Evolutionary conservation across 2,797 vertebrate species (phyloP).

Genomic region (Tapera naevia): DNA sequence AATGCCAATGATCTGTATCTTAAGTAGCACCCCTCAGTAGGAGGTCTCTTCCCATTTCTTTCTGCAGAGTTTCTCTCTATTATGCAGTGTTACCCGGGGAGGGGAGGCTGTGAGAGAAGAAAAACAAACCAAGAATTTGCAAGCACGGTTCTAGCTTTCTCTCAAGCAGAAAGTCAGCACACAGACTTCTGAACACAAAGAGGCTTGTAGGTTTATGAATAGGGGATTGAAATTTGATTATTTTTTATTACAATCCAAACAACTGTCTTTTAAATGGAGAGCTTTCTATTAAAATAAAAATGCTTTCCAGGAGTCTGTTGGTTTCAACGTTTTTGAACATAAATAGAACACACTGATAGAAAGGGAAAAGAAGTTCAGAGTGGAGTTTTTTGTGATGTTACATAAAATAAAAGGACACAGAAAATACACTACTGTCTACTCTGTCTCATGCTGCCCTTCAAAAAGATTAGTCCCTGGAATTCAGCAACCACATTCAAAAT

Average conservation of each 20-base stretch:
- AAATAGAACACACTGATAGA: background rate
- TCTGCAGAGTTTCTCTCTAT: conserved; percentile 40
- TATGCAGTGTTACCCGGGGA: conserved; percentile 6
- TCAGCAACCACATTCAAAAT: background rate
- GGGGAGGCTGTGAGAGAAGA: conserved; percentile 20
- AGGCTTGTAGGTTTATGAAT: conserved; percentile 40
- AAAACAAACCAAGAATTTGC: conserved; percentile 69
- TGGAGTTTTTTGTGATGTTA: background rate
- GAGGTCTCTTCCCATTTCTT: conserved; percentile 34
- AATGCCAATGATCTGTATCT: conserved; percentile 54
- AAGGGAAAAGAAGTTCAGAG: background rate
- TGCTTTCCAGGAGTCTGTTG: background rate
- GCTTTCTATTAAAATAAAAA: background rate
- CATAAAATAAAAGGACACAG: background rate
- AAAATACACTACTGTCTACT: background rate
- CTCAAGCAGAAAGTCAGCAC: conserved; percentile 46
- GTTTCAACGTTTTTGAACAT: background rate
- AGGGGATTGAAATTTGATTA: conserved; percentile 55
- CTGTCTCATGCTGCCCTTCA: background rate
- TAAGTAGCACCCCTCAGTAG: conserved; percentile 29
- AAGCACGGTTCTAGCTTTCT: conserved; percentile 28
- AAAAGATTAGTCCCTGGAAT: background rate
- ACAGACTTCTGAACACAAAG: conserved; percentile 29
- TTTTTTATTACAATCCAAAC: conserved; percentile 60
- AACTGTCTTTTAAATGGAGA: conserved; percentile 5